Evolutionary conservation across 2,113 vertebrate genomes (phyloP).

Genomic region (Chunga burmeisteri): DNA sequence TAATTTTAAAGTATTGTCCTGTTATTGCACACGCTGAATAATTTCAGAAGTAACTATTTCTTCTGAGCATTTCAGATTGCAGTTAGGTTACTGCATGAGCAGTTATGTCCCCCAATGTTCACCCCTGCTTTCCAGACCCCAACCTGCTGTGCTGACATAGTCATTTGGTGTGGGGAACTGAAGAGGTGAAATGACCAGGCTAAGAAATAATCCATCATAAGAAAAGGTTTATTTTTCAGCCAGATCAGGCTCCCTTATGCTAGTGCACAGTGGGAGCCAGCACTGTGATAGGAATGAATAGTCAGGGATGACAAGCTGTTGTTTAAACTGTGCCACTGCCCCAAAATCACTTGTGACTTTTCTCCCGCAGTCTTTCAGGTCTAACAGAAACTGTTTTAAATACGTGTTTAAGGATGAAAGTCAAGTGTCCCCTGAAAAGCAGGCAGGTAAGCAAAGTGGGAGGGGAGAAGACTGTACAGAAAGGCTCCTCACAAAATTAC

Average conservation of each 20-base stretch:
- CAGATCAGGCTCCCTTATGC: neutral
- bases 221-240: neutral
- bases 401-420: neutral
- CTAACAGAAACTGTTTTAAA: neutral
- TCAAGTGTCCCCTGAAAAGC: neutral
- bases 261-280: neutral
- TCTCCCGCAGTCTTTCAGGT: neutral
- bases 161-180: neutral
- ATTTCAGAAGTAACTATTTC: neutral
- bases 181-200: neutral
- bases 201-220: neutral
- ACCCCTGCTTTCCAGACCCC: neutral
- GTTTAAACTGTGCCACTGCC: neutral
- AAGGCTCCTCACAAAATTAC: neutral
- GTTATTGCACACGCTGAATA: neutral
- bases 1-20: neutral
- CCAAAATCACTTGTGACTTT: neutral
- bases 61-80: neutral
- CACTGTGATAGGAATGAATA: neutral
- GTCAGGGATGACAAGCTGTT: neutral
- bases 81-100: neutral
- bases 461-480: neutral
- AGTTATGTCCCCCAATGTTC: fast-evolving
- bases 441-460: neutral
- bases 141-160: neutral